Base-by-base conservation (phyloP, 2,888 invertebrate genomes). In the Leptinotarsa rubiginosa region DNA sequence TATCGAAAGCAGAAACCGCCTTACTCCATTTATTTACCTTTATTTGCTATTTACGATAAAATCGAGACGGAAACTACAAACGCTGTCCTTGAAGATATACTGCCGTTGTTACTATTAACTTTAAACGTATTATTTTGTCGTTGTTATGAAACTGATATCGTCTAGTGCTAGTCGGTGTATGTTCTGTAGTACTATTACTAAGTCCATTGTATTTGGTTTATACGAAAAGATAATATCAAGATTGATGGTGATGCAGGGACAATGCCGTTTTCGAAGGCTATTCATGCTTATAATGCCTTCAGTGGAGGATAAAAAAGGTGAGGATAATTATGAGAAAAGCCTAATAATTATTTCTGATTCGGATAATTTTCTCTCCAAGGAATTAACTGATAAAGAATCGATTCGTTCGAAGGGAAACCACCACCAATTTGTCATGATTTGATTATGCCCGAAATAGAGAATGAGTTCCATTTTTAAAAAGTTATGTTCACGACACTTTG, bases 11-110 rank as follows among this genome's bases (percentile, higher is more conserved):
- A 47, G 50, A 68, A 67, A 72, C 62, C 74, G 70, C 62, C 70
- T 70, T 65, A 59, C 65, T 71, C 59, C 70, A 74, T 73, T 76
- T 66, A 72, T 76, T 76, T 74, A 69, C 62, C 59, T 72, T 70
- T 73, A 73, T 73, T 77, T 65, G 74, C 70, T 71, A 49, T 70
- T 70, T 56, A n/a, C 62, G 75, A 75, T 75, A 72, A 47, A 50
- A 77, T 77, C 74, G 64, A 71, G 70, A 66, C 72, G 72, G 67
- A 73, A 74, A 69, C 65, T 69, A 50, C 70, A 68, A 70, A 22
- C 20, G 72, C 62, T 75, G 72, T 70, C 75, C 77, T 77, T 77
- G 73, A 68, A 70, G 68, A 75, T 73, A 74, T 77, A 75, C 75
- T 75, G 72, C 69, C 49, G 65, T 54, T 52, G 62, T 62, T 25